Evolutionary conservation across 2,113 vertebrate species (phyloP), one percentile per base, ranked within the genome.

Genomic region (Tetraodon nigroviridis): DNA sequence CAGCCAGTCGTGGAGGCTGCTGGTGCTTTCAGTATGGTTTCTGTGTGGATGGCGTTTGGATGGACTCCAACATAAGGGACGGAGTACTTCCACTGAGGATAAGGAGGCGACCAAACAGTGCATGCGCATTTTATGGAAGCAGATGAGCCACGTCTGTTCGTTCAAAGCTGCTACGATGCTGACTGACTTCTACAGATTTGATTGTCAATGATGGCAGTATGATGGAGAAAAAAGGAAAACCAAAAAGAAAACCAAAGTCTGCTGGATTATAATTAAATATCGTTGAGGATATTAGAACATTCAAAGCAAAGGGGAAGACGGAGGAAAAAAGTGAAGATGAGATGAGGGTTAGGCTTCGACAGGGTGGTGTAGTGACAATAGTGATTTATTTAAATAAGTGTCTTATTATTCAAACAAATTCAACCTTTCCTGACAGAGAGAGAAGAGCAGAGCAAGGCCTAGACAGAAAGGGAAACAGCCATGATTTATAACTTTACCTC

Each of bases 321-420:
- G 12, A 16, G 16, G 8, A 61, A 64, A 74, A 56, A 71, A 59
- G 52, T 42, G 41, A 27, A 61, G 52, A 55, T 20, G 21, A 20
- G 7, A 47, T 18, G 11, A 46, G 41, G 27, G 55, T 45, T 58
- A 40, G 63, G 56, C 53, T 1, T 8, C 53, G 55, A 69, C 18
- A 18, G 32, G 46, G 64, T n/a, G 65, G 75, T 69, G 58, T 12
- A 55, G 56, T 51, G 64, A 58, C 47, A 81, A 77, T 58, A 74
- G 73, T 78, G 76, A 75, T 71, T 71, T 52, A 63, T 20, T 4
- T 62, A 76, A 77, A 81, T 80, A 82, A 82, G 76, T 67, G 57
- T 47, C 68, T 67, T 79, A 80, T 79, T 82, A 88, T 84, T 83
- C 64, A 84, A 86, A 84, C 83, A 61, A 67, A 79, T 73, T 71